phyloP scores from a whole-genome alignment of 1,140 invertebrate genomes.

The Drosophila equinoxialis region DNA sequence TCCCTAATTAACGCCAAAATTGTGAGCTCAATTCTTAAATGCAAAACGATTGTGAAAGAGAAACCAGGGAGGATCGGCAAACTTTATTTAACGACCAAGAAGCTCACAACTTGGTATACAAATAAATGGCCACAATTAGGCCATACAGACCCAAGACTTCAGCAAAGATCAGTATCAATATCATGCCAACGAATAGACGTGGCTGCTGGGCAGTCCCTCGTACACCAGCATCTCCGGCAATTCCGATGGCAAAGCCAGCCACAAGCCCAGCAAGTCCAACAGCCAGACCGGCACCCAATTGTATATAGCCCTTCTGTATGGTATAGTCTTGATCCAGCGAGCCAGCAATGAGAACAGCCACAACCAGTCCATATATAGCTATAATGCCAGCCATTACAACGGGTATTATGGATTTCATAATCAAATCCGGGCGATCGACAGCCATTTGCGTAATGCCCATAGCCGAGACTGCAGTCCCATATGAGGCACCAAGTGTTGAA shows the following conservation, averaged over 20 bases:
- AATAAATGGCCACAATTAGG: slow-evolving; percentile 95
- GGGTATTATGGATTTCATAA: slow-evolving; percentile 70
- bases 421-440: slow-evolving; percentile 47
- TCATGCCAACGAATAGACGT: slow-evolving; percentile 97
- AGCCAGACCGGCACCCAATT: slow-evolving; percentile 94
- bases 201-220: slow-evolving; percentile 96
- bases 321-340: slow-evolving; percentile 85
- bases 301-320: slow-evolving; percentile 89
- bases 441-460: slow-evolving; percentile 58
- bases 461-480: slow-evolving; percentile 60
- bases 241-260: slow-evolving; percentile 95
- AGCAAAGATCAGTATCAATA: slow-evolving; percentile 97
- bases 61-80: no score
- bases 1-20: no score
- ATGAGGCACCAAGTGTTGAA: slow-evolving; percentile 80
- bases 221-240: slow-evolving; percentile 96
- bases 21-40: no score
- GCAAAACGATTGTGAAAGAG: no score
- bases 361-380: slow-evolving; percentile 95
- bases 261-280: slow-evolving; percentile 95
- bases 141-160: slow-evolving; percentile 97
- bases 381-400: slow-evolving; percentile 72
- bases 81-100: no score
- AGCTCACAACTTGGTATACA: slow-evolving; percentile 87
- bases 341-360: slow-evolving; percentile 94